Evolutionary conservation across 2,797 vertebrate species (phyloP).

Genomic region (Anguilla pacifica): DNA sequence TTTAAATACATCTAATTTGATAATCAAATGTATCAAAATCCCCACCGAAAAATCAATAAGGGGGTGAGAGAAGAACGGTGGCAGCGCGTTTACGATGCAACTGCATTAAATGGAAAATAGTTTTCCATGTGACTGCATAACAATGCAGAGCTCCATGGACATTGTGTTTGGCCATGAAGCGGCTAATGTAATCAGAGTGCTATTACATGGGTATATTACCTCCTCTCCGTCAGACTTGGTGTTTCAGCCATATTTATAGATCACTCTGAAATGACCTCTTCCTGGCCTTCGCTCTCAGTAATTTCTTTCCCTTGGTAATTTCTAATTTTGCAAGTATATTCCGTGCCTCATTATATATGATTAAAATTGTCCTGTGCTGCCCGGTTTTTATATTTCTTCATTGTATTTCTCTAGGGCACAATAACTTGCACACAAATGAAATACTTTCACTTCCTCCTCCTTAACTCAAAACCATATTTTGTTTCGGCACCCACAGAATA

Average conservation of each 20-base stretch:
- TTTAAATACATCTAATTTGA: background rate
- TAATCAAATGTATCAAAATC: background rate
- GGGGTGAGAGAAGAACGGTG: background rate
- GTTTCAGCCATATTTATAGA: background rate
- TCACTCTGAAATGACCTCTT: background rate
- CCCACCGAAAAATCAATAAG: background rate
- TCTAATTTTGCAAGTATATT: background rate
- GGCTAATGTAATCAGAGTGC: background rate
- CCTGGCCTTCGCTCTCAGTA: background rate
- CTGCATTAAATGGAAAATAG: background rate
- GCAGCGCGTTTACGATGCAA: background rate
- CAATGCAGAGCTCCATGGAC: background rate
- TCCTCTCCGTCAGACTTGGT: background rate
- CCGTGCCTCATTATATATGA: background rate
- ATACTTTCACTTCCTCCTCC: background rate
- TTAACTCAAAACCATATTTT: background rate
- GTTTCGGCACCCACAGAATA: background rate
- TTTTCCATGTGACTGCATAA: background rate
- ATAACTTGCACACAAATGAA: background rate
- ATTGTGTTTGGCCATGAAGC: background rate
- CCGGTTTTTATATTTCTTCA: background rate
- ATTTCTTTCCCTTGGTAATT: slow-evolving; percentile 7
- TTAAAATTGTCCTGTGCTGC: slow-evolving; percentile 11
- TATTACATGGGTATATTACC: background rate
- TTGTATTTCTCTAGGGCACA: background rate